Percentiles rank a stretch among this genome's conserved stretches.
Evolutionary conservation across 2,888 invertebrate species (phyloP).

Genomic region (Metallyticus violacea): DNA sequence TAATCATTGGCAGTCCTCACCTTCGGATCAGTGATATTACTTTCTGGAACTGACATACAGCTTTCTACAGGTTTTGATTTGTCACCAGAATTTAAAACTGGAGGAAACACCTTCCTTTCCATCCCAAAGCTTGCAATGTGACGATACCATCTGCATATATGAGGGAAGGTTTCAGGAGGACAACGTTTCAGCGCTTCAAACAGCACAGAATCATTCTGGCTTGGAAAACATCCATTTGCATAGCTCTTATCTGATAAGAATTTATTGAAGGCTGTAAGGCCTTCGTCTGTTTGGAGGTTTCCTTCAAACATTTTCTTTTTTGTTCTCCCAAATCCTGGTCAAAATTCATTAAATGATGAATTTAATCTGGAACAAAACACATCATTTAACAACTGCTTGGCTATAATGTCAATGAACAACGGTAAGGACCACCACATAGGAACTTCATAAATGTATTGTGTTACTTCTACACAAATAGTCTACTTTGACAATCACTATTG

Average conservation of each 20-base stretch:
- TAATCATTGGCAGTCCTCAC: background rate
- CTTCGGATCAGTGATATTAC: background rate
- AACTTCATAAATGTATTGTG: too few species aligned
- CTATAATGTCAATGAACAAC: too few species aligned
- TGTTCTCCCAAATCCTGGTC: background rate
- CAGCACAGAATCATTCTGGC: conserved; percentile 36
- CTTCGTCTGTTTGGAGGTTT: conserved; percentile 28
- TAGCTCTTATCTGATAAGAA: conserved; percentile 39
- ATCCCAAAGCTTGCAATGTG: conserved; percentile 37
- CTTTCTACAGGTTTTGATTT: background rate
- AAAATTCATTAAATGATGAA: background rate
- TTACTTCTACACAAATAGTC: too few species aligned
- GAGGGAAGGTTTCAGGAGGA: conserved; percentile 31
- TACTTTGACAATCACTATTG: too few species aligned
- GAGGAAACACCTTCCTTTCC: background rate
- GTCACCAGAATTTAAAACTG: background rate
- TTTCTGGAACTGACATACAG: background rate
- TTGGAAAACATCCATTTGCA: conserved; percentile 37
- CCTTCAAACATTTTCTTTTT: conserved; percentile 27
- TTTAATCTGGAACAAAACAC: background rate
- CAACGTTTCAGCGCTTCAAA: conserved; percentile 32
- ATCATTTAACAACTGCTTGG: background rate
- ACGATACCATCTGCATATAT: conserved; percentile 38
- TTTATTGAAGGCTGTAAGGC: conserved; percentile 35
- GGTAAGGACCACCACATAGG: too few species aligned